Percentiles rank a stretch among this genome's conserved stretches.
Conservation (phyloP, 2,113 vertebrate genomes). For the Rhabdornis inornatus region DNA sequence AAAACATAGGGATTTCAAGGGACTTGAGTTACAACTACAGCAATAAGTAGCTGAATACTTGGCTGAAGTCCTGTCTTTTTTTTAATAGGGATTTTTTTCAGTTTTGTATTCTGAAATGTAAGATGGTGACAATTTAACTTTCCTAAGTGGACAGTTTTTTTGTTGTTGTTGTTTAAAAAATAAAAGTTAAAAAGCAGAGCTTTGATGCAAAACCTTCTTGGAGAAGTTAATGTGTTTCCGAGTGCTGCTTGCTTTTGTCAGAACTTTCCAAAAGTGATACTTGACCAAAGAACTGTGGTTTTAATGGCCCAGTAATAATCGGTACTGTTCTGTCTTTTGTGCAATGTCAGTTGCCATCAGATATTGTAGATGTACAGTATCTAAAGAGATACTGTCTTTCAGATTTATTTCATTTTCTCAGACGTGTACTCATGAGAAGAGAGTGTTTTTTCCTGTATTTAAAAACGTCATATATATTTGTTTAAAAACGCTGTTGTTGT, state of each 20-base stretch:
- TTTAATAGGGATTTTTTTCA: conserved; percentile 57
- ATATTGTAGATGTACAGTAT: background rate
- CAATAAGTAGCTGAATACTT: conserved; percentile 61
- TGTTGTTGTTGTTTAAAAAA: conserved; percentile 40
- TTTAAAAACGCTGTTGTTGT: background rate
- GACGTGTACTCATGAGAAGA: background rate
- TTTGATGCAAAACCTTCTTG: conserved; percentile 37
- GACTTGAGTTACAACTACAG: conserved; percentile 57
- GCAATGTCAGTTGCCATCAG: background rate
- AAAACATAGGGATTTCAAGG: conserved; percentile 35
- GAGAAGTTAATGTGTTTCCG: background rate
- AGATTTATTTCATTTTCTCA: background rate
- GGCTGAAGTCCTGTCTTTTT: conserved; percentile 55
- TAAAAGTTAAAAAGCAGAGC: conserved; percentile 58
- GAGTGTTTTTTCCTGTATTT: background rate
- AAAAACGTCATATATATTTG: background rate
- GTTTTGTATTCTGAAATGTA: conserved; percentile 65
- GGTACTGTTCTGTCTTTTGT: background rate
- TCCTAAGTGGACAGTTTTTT: conserved; percentile 36
- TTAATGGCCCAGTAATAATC: background rate
- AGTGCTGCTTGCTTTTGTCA: background rate
- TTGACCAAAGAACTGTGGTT: background rate
- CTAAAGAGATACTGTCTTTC: background rate
- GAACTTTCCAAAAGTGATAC: background rate
- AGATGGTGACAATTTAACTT: conserved; percentile 47